phyloP scores from a whole-genome alignment of 2,888 invertebrate species.

The Drosophila formosana region DNA sequence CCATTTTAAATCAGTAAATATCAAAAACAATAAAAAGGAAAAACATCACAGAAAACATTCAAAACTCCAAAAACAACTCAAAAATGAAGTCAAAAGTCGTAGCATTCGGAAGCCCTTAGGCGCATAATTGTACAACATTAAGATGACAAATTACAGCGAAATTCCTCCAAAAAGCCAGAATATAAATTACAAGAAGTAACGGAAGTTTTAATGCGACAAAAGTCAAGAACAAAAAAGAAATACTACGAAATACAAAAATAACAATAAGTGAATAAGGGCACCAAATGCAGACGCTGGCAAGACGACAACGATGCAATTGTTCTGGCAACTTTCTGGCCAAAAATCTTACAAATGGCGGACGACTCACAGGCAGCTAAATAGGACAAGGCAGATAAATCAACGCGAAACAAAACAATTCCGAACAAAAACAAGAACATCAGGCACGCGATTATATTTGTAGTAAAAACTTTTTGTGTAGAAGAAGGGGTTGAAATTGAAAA shows the following conservation, averaged over 20 bases:
- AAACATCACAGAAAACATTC: constrained; percentile 1
- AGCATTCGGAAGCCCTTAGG: constrained; percentile 57
- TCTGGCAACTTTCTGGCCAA: constrained; percentile 73
- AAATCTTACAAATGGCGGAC: constrained; percentile 79
- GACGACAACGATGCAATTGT: constrained; percentile 63
- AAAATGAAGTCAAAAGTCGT: constrained; percentile 51
- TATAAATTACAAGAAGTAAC: constrained; percentile 78
- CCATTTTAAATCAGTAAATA: constrained; percentile 10
- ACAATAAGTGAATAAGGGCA: constrained; percentile 46
- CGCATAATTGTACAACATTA: constrained; percentile 77
- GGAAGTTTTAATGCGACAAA: constrained; percentile 81
- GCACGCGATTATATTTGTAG: constrained; percentile 52
- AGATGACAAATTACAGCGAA: constrained; percentile 74
- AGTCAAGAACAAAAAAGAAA: constrained; percentile 58
- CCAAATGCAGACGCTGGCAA: constrained; percentile 57
- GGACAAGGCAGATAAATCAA: constrained; percentile 74
- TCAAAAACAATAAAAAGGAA: constrained; percentile 5
- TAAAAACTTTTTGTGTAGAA: constrained; percentile 56
- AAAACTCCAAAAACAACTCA: constrained; percentile 26
- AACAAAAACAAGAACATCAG: constrained; percentile 48
- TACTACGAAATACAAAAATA: constrained; percentile 23
- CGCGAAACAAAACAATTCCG: constrained; percentile 59
- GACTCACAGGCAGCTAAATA: constrained; percentile 58
- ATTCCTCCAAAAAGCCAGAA: constrained; percentile 66
- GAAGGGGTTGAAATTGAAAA: constrained; percentile 68